Evolutionary conservation across 2,888 invertebrate genomes (phyloP), one percentile per base, ranked within the genome.

Genomic region (Pomacea canaliculata): DNA sequence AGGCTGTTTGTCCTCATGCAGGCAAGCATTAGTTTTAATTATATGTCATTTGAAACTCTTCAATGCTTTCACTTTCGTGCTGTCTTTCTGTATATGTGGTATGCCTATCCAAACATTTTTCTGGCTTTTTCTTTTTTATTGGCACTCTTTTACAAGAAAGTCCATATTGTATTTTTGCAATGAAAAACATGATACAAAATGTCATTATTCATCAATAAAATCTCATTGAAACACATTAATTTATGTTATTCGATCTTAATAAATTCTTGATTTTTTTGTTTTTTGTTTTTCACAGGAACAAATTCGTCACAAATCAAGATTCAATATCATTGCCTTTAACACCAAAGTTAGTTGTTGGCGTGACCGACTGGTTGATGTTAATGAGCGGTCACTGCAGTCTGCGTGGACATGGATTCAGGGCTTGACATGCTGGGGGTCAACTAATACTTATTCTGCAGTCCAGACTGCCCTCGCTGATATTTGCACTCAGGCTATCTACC

Each of bases 251-350:
- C 3, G 51, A 16, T 56, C 16, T 16, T 56, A 16, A 10, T 56
- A 16, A 56, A 56, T 56, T 10, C 10, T 56, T 56, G 51, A 56
- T 10, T 51, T 51, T 51, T 51, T 13, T 56, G 1, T 56, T 16
- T 60, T 49, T 37, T n/a, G 18, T 37, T 37, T 27, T 27, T 18
- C 48, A 7, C 81, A 91, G 90, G 91, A 91, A 77, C 91, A 91
- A 85, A 80, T 91, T 37, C 83, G 88, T 51, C 89, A 90, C 84
- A 91, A 91, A 81, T 87, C 87, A 84, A 88, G 87, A 81, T 86
- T 91, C 80, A 91, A 91, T 80, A 77, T 91, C 16, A 83, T 91
- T 56, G 85, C 87, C 49, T 91, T 91, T 81, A 89, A 90, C 83
- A 84, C 84, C 8, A 86, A 85, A 69, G 86, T 86, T 3, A 81